phyloP scores from a whole-genome alignment of 2,113 vertebrate species.

The Amphiprion percula region DNA sequence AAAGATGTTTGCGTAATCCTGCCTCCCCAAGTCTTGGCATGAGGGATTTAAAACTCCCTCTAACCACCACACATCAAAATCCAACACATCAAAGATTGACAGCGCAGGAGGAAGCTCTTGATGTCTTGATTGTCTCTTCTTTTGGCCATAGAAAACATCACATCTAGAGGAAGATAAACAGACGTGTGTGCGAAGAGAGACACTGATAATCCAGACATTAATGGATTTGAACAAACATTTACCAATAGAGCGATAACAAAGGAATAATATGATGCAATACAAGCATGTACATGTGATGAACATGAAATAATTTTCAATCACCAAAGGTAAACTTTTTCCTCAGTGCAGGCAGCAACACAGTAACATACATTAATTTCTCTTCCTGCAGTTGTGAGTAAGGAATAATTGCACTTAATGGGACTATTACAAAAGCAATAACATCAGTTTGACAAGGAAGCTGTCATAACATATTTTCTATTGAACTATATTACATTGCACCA shows the following conservation, averaged over 20 bases:
- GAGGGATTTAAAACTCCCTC: constrained; percentile 29
- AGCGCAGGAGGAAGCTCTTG: constrained; percentile 24
- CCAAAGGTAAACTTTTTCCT: not conserved
- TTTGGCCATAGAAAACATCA: constrained; percentile 42
- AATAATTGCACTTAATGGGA: not conserved
- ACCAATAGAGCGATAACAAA: not conserved
- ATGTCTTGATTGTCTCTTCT: constrained; percentile 55
- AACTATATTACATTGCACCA: not conserved
- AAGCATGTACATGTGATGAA: not conserved
- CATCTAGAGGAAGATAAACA: constrained; percentile 37
- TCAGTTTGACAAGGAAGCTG: not conserved
- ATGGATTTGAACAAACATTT: not conserved
- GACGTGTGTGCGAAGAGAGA: not conserved
- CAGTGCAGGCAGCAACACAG: not conserved
- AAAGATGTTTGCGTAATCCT: constrained; percentile 24
- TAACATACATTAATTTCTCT: not conserved
- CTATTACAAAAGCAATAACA: not conserved
- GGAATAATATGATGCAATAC: not conserved
- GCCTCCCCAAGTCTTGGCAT: constrained; percentile 24
- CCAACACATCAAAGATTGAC: constrained; percentile 29
- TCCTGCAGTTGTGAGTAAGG: not conserved
- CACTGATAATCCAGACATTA: not conserved
- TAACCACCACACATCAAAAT: constrained; percentile 23
- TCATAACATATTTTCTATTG: not conserved
- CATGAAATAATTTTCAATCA: not conserved